These are phyloP conservation scores for Branchellion lobata DNA, from an alignment of 2,888 invertebrate genomes.

Conservation along the genomic window DNA sequence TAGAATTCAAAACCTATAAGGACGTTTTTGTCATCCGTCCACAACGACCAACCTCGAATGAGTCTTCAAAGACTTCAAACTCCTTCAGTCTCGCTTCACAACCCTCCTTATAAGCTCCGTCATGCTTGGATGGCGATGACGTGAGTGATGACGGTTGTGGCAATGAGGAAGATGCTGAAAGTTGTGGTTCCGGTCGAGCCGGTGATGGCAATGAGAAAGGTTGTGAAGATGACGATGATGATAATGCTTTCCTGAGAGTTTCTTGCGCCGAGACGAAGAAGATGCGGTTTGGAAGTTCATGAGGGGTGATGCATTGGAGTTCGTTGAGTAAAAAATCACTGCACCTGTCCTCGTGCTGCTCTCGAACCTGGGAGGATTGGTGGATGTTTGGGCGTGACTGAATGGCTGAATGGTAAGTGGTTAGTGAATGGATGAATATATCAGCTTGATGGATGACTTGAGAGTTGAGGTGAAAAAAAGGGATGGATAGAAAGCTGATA, in stretches of 20 bases:
- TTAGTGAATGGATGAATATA: too few relatives aligned
- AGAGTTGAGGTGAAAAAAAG: background rate
- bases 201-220: too few relatives aligned
- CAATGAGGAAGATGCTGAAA: constrained; percentile 61
- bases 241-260: constrained; percentile 64
- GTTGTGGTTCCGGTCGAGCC: too few relatives aligned
- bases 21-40: background rate
- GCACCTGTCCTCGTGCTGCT: constrained; percentile 91
- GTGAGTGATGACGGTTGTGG: too few relatives aligned
- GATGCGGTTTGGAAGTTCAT: constrained; percentile 71
- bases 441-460: background rate
- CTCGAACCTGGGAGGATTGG: constrained; percentile 77
- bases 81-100: constrained; percentile 91
- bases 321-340: constrained; percentile 91
- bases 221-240: constrained; percentile 64
- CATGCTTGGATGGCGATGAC: constrained; percentile 54
- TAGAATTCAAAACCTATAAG: too few relatives aligned
- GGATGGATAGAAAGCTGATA: background rate
- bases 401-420: too few relatives aligned
- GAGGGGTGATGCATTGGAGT: constrained; percentile 74
- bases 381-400: too few relatives aligned
- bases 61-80: constrained; percentile 95
- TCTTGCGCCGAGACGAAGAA: constrained; percentile 99
- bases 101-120: constrained; percentile 78
- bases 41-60: constrained; percentile 76